Base-by-base conservation (phyloP, 2,797 vertebrate species). In the Perodicticus potto region DNA sequence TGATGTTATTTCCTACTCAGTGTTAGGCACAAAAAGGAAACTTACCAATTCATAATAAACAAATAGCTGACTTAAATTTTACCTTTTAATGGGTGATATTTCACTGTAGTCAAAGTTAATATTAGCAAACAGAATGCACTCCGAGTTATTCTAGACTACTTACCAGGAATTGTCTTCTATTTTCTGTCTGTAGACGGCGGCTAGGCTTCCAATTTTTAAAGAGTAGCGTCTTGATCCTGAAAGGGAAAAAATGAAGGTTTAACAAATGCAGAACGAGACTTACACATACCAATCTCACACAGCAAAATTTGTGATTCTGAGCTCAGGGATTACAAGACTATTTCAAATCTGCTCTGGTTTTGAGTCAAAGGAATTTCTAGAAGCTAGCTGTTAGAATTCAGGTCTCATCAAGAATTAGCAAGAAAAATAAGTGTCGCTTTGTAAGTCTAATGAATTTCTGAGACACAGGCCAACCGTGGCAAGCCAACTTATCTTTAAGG, bases 141-240 rank as follows among this genome's bases (percentile, higher is more conserved):
- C 12, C 32, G 49, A 95, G 34, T 34, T 67, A 80, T 90, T 92
- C 70, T 72, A 94, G 96, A 82, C 85, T 25, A 98, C 99, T 98
- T 97, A 99, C 99, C 98, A 98, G 16, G 97, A 90, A 96, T 96
- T 96, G 87, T 98, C 98, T 96, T 98, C 99, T 97, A 98, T 98
- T 96, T 99, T 98, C 96, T 99, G 98, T 20, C 92, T 98, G 97
- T 98, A 99, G 96, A 98, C 98, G 34, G 98, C 95, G 59, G 98
- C 95, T n/a, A 98, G 96, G 93, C 98, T 98, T 97, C 98, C 97
- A 53, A 98, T 98, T 98, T 98, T 99, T 91, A 97, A 99, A 89
- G 98, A 98, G 97, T 98, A 99, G 95, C 99, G 98, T 96, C 99
- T 97, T 11, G 98, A 98, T 97, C 98, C 98, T 89, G 97, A 96